phyloP scores from a whole-genome alignment of 2,797 vertebrate species.

The Catamblyrhynchus diadema region DNA sequence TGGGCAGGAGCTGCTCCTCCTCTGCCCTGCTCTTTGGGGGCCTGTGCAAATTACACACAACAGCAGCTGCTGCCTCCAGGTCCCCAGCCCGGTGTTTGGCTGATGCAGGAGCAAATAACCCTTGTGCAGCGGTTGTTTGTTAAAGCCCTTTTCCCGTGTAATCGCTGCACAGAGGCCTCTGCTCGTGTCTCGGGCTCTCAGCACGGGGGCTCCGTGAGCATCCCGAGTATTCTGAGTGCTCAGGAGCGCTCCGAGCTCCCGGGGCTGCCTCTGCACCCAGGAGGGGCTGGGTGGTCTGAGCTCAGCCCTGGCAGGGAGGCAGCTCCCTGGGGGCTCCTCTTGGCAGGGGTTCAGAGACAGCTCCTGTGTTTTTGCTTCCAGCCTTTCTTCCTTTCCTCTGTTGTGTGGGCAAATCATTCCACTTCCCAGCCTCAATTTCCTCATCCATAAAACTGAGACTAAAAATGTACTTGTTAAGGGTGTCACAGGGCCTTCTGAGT shows the following conservation, averaged over 20 bases:
- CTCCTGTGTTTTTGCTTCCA: not conserved
- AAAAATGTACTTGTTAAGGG: conserved; percentile 26
- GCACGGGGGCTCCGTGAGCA: accelerated
- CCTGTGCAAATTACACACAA: accelerated
- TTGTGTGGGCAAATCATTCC: not conserved
- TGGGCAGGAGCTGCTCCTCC: not conserved
- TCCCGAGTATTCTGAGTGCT: accelerated
- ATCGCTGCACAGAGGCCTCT: not conserved
- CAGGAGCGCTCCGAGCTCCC: accelerated
- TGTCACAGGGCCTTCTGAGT: conserved; percentile 11
- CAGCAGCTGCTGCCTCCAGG: not conserved
- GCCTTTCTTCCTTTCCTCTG: not conserved
- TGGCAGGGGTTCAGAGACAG: accelerated
- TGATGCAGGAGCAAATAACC: not conserved
- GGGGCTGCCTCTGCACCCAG: accelerated
- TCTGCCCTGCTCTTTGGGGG: not conserved
- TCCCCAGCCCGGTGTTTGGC: not conserved
- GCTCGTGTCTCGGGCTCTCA: accelerated
- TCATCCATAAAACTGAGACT: conserved; percentile 63
- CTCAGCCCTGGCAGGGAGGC: not conserved
- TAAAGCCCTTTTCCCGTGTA: not conserved
- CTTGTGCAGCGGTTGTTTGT: accelerated
- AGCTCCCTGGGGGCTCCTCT: not conserved
- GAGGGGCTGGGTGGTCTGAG: not conserved
- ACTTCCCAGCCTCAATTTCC: not conserved